Base-by-base conservation (phyloP, 2,797 vertebrate species). In the Anomalospiza imberbis region DNA sequence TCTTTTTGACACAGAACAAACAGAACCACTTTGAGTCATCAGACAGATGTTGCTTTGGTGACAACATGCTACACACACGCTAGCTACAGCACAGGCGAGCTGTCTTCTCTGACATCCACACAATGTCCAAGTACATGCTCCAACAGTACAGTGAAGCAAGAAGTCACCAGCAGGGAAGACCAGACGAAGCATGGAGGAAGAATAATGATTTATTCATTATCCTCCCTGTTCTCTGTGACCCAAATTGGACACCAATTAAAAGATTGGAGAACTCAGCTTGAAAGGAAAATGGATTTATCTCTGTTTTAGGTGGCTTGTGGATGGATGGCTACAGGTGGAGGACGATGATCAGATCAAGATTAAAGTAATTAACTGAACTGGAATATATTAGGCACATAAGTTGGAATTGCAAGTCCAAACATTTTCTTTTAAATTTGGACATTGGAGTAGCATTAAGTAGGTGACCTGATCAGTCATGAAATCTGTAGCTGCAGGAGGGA, bases 31-130 rank as follows among this genome's bases (percentile, higher is more conserved):
- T 96, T 88, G 57, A 92, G 75, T 93, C 91, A 95, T 85, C 85
- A 92, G 60, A 90, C 91, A 96, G 85, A 94, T 89, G 66, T 85
- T 95, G 73, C 58, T 94, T 94, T 96, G 83, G 62, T 97, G 95
- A 94, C 89, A 86, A 84, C 75, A 95, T 15, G 76, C 45, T 91
- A 57, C 51, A 42, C 75, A 76, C 67, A 82, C 4, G 13, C 70
- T 38, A 80, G 50, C 70, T 83, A 26, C 13, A 90, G 62, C 62
- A 91, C 44, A 68, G 72, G 73, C 38, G 28, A 65, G 55, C 38
- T 14, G 31, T 72, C 55, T 93, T 77, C 72, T 73, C 48, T 81
- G 88, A 89, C 87, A 76, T 77, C 28, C 5, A 80, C 90, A 54
- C 68, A 58, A 44, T 82, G 75, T 34, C 44, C 32, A 83, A 93